A percentile compares a stretch with the other conserved stretches of the same genome.
Evolutionary conservation across 1,140 invertebrate genomes (phyloP).

Genomic region (Calycopis cecrops): DNA sequence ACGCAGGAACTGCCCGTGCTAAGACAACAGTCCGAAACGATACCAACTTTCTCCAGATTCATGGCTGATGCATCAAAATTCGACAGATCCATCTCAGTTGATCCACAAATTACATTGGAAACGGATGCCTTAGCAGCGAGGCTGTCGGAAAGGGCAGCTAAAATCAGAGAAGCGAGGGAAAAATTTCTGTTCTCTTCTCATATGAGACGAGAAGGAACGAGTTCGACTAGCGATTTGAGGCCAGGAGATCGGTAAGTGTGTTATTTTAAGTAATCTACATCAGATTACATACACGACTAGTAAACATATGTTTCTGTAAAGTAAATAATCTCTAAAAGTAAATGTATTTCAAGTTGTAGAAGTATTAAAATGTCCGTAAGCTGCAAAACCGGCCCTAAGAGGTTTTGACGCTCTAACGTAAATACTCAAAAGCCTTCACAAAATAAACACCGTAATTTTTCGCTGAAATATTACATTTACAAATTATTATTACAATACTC

Average conservation of each 20-base stretch:
- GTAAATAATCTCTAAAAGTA: no score
- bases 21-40: conserved; percentile 48
- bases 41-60: conserved; percentile 40
- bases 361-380: no score
- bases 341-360: no score
- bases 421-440: no score
- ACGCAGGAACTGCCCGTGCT: conserved; percentile 32
- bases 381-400: no score
- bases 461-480: no score
- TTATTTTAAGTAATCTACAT: no score
- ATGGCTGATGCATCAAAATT: conserved; percentile 20
- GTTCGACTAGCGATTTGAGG: conserved; percentile 61
- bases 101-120: conserved; percentile 33
- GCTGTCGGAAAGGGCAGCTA: conserved; percentile 71
- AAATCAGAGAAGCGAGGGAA: conserved; percentile 78
- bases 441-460: no score
- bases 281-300: no score
- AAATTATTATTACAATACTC: no score
- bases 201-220: conserved; percentile 56
- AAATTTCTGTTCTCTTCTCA: conserved; percentile 74
- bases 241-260: conserved; percentile 54
- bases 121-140: conserved; percentile 26
- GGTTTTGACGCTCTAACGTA: no score
- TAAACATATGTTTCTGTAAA: background rate
- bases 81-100: conserved; percentile 49